phyloP scores from a whole-genome alignment of 2,113 vertebrate species.

The Rhipidura dahli region DNA sequence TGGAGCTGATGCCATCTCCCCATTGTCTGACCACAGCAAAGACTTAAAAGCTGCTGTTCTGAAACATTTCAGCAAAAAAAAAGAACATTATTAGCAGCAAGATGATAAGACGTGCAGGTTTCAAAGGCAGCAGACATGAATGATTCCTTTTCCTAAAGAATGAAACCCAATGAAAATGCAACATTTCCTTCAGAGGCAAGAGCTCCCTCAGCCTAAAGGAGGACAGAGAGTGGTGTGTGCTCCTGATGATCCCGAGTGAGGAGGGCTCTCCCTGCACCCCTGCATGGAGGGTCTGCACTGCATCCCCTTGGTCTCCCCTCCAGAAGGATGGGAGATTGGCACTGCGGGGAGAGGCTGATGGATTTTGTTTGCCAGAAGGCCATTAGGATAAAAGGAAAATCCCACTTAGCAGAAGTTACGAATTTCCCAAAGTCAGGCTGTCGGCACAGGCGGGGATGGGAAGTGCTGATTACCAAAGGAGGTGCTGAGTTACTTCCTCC shows the following conservation, averaged over 20 bases:
- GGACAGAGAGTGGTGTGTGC: neutral
- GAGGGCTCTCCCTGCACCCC: neutral
- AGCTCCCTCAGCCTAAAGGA: neutral
- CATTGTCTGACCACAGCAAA: neutral
- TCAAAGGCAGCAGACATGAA: slow-evolving; percentile 11
- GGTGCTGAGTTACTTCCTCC: neutral
- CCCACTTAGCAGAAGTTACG: neutral
- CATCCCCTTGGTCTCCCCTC: neutral
- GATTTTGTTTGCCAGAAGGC: neutral
- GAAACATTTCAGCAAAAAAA: neutral
- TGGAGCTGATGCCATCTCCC: neutral
- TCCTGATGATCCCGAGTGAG: neutral
- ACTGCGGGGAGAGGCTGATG: rapidly evolving
- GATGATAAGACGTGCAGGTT: slow-evolving; percentile 5
- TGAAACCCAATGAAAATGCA: neutral
- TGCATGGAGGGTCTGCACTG: neutral
- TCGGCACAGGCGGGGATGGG: neutral
- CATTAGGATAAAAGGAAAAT: neutral
- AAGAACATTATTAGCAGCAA: neutral
- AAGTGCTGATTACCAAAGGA: neutral
- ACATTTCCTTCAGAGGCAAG: neutral
- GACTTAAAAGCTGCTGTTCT: slow-evolving; percentile 18
- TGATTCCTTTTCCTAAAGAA: slow-evolving; percentile 23
- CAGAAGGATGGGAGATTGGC: rapidly evolving
- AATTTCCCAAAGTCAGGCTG: neutral